These are phyloP conservation scores for Mesochorus sp. DNA, from an alignment of 2,888 invertebrate genomes.

Conservation along the genomic window DNA sequence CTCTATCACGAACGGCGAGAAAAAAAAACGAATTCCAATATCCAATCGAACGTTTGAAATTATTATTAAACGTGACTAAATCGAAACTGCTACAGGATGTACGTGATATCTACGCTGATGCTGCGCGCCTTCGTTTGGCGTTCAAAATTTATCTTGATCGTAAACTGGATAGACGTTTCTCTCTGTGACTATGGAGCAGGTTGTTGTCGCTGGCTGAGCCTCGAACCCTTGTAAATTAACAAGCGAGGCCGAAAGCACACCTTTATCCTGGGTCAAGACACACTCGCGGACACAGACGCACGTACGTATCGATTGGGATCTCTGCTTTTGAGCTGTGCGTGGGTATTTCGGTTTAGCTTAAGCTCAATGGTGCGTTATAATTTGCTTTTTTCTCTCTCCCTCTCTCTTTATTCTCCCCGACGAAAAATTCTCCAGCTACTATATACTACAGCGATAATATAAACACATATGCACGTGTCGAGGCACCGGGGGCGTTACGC, in stretches of 20 bases:
- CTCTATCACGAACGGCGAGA: background rate
- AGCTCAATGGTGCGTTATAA: conserved; percentile 40
- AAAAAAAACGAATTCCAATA: conserved; percentile 42
- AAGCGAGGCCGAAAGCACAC: conserved; percentile 41
- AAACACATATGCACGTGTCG: conserved; percentile 61
- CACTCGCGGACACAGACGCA: background rate
- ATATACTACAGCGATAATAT: conserved; percentile 36
- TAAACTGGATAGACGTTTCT: conserved; percentile 27
- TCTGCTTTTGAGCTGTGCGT: conserved; percentile 10
- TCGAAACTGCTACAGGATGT: conserved; percentile 26
- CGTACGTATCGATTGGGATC: background rate
- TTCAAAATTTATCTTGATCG: conserved; percentile 28
- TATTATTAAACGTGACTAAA: conserved; percentile 57
- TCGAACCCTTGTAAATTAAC: conserved; percentile 46
- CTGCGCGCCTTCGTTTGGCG: background rate
- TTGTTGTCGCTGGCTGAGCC: conserved; percentile 26
- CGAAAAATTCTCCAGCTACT: conserved; percentile 41
- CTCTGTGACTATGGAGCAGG: conserved; percentile 24
- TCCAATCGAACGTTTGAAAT: conserved; percentile 47
- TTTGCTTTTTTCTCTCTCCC: conserved; percentile 3
- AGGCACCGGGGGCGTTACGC: conserved; percentile 52
- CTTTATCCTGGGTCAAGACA: conserved; percentile 27
- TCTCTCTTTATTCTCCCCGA: conserved; percentile 11
- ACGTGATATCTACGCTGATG: conserved; percentile 35
- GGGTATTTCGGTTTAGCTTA: conserved; percentile 30